Base-by-base conservation (phyloP, 2,888 invertebrate genomes). In the Lucinisca nassula region DNA sequence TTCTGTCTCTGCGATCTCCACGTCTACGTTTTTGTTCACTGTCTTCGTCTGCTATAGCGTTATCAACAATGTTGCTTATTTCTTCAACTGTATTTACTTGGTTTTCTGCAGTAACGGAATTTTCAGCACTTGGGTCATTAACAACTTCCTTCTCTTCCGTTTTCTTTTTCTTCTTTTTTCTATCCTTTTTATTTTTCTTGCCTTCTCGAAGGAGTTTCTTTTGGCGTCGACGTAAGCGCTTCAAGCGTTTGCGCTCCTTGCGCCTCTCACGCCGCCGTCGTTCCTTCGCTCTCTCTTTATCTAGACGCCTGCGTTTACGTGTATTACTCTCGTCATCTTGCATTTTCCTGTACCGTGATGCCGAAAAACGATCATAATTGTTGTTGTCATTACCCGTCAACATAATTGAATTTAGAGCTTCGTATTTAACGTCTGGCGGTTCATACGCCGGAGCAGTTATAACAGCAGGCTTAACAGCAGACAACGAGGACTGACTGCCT, bases 311-410 rank as follows among this genome's bases (percentile, higher is more conserved):
- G 49, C 89, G 67, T 40, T 87, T 92, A 35, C 92, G 81, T 21
- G 84, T 91, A 35, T 85, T 90, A 17, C 79, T 78, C n/a, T 85
- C 80, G n/a, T 91, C 90, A 78, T 92, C 90, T 55, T 89, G 74
- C 17, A 83, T 38, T 17, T 84, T 79, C n/a, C 84, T 77, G 40
- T 88, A 82, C 32, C 84, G 74, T 32, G 79, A 58, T 12, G 72
- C 35, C 37, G 81, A 77, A 49, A 89, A 90, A 70, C 90, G 84
- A 21, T 86, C 80, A 38, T 74, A 82, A 27, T 79, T 79, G 30
- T 78, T 51, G 21, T 81, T 74, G 21, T 77, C 78, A 35, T 67
- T 73, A 17, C 72, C 67, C 14, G 78, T 58, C 17, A 82, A 67
- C 27, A 90, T 81, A 0, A 90, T 85, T 14, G 88, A 88, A 38